Evolutionary conservation across 1,140 invertebrate genomes (phyloP), one percentile per base, ranked within the genome.

Genomic region (Diorhabda sublineata): DNA sequence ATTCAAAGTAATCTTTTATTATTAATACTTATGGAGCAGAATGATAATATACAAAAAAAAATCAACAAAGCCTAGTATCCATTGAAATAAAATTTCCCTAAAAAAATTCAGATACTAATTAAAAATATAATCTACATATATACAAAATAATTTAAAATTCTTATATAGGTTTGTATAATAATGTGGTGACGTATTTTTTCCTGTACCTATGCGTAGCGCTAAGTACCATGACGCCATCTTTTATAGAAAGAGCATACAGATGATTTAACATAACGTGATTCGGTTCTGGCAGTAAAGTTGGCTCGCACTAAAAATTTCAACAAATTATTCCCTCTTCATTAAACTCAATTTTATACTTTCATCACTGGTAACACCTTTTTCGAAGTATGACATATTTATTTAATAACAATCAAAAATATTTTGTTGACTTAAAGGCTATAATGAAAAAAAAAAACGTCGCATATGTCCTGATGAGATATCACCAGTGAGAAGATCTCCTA

Each of bases 181-280:
- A 83, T 3, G 98, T 99, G 5, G 98, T 99, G 6, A 99, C 98
- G 85, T 98, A 99, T 87, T 99, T 99, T 86, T 98, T 98, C 62
- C 96, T 89, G 82, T 98, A 99, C 70, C 97, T 87, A 84, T 98
- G 96, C 6, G 97, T 98, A 2, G 96, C 96, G 78, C 95, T 97
- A 3, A 99, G 83, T 43, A 99, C 98, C 96, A 99, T 99, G 2
- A 99, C 97, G 58, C 97, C 97, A 84, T 99, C 97, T 86, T 99
- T 98, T 76, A 99, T 99, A 56, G 96, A 98, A 67, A 99, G 85
- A 11, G 98, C 98, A 84, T 99, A 99, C n/a, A 99, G 83, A 85
- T 99, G 98, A 83, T 99, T 99, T 72, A 99, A 86, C 97, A 99
- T 99, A 2, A 99, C 97, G 82, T 99, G 97, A 82, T 98, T 98